A percentile compares a stretch with the other conserved stretches of the same genome.
These are phyloP conservation scores for Lanius ludovicianus DNA, from an alignment of 2,113 vertebrate genomes.

Conservation along the genomic window DNA sequence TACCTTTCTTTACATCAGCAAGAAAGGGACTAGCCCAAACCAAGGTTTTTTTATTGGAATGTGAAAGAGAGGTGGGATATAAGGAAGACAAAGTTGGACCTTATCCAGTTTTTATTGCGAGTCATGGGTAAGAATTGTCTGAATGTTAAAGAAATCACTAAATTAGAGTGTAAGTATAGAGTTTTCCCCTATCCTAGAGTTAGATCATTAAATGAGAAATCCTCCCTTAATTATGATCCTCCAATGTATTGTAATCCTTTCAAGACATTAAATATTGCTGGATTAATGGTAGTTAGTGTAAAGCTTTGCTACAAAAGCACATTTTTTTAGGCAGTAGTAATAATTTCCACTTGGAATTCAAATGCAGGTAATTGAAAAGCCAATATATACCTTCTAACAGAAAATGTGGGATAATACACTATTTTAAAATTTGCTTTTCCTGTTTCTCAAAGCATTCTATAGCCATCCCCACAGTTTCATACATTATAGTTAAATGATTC, in stretches of 20 bases:
- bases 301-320: neutral
- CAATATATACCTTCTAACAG: neutral
- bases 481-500: neutral
- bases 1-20: neutral
- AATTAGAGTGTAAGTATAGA: neutral
- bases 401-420: neutral
- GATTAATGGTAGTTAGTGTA: neutral
- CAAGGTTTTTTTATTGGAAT: neutral
- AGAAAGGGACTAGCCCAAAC: neutral
- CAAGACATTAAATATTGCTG: neutral
- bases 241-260: neutral
- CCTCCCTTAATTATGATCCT: conserved; percentile 7
- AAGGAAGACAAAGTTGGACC: neutral
- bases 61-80: neutral
- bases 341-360: neutral
- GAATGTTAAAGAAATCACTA: neutral
- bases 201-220: conserved; percentile 15
- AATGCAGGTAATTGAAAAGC: neutral
- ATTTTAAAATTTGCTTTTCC: neutral
- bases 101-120: neutral
- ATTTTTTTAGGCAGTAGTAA: neutral
- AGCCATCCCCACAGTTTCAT: neutral
- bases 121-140: neutral
- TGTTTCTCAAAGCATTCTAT: neutral
- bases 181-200: neutral